phyloP scores from a whole-genome alignment of 2,888 invertebrate genomes.

The Polyploca ridens region DNA sequence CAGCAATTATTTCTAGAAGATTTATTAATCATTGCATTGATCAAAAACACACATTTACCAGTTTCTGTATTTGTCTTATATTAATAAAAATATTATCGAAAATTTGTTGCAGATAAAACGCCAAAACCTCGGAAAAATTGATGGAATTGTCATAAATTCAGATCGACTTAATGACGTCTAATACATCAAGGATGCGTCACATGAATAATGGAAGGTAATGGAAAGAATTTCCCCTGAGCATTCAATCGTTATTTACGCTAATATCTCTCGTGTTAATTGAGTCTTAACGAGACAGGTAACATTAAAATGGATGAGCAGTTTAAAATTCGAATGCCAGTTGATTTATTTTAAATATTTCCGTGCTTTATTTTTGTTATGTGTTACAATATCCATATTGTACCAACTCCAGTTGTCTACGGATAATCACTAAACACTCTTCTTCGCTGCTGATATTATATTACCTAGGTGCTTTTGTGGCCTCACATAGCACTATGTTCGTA shows the following conservation, averaged over 20 bases:
- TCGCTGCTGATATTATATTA: too few species aligned
- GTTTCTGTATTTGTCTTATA: too few species aligned
- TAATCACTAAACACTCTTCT: too few species aligned
- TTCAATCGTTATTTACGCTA: constrained; percentile 17
- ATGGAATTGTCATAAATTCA: constrained; percentile 44
- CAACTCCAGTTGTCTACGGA: too few species aligned
- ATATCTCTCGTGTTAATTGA: constrained; percentile 6
- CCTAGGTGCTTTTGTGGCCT: too few species aligned
- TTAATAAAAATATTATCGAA: not conserved
- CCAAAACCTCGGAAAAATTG: not conserved
- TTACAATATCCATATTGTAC: too few species aligned
- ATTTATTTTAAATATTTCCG: not conserved
- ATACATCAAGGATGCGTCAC: constrained; percentile 63
- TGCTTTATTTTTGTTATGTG: not conserved
- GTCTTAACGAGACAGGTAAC: not conserved
- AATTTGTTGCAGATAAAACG: not conserved
- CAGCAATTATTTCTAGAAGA: too few species aligned
- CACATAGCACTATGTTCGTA: too few species aligned
- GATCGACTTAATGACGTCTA: constrained; percentile 60
- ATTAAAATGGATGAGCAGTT: not conserved
- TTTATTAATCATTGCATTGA: too few species aligned
- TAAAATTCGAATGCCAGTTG: not conserved
- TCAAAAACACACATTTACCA: too few species aligned
- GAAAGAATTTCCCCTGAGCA: constrained; percentile 31
- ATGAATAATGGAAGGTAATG: constrained; percentile 64